phyloP scores from a whole-genome alignment of 2,113 vertebrate genomes.

The Propithecus coquereli region DNA sequence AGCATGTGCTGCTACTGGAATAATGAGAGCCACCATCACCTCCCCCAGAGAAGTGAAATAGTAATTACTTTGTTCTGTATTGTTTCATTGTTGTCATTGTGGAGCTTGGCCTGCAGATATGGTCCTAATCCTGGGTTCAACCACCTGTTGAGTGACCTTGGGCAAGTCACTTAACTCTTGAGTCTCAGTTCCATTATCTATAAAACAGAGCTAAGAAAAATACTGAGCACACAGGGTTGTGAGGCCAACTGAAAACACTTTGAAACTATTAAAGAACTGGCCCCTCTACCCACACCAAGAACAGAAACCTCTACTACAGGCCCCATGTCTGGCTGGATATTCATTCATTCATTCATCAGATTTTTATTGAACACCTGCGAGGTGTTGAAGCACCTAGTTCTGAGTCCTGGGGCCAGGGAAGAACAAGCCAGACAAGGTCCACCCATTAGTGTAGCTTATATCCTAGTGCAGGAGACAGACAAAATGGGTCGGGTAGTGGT shows the following conservation, averaged over 20 bases:
- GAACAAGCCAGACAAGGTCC: not conserved
- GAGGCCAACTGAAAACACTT: not conserved
- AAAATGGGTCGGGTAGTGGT: not conserved
- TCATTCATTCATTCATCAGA: not conserved
- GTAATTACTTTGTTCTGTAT: not conserved
- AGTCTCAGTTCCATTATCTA: not conserved
- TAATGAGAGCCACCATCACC: conserved; percentile 10
- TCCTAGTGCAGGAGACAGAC: not conserved
- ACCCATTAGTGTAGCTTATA: not conserved
- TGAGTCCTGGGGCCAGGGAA: not conserved
- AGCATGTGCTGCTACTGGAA: not conserved
- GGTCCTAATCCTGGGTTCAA: not conserved
- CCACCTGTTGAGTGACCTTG: not conserved
- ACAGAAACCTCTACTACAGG: not conserved
- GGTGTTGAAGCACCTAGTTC: not conserved
- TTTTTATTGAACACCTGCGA: not conserved
- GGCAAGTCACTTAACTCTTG: not conserved
- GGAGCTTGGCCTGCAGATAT: not conserved
- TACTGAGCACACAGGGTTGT: not conserved
- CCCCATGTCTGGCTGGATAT: not conserved
- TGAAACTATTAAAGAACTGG: not conserved
- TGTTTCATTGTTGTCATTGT: not conserved
- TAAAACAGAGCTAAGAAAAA: not conserved
- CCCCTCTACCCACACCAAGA: not conserved
- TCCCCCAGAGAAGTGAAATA: not conserved